phyloP scores from a whole-genome alignment of 2,888 invertebrate species.

The Orthosia incerta region DNA sequence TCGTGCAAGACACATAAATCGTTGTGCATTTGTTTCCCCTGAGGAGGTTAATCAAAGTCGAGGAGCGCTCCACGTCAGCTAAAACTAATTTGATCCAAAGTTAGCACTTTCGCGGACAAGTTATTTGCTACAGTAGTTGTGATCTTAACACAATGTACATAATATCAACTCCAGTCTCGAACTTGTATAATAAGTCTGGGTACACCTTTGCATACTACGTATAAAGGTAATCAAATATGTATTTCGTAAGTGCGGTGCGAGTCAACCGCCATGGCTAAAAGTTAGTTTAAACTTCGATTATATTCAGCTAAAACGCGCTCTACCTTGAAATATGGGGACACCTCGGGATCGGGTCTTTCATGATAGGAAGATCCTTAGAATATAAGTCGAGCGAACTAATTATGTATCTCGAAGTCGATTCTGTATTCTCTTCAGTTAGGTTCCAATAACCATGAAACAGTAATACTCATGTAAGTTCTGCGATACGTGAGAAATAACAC shows the following conservation, averaged over 20 bases:
- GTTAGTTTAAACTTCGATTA: constrained; percentile 83
- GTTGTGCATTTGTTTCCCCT: constrained; percentile 77
- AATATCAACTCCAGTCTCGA: constrained; percentile 71
- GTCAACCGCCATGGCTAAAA: constrained; percentile 79
- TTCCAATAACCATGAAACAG: constrained; percentile 23
- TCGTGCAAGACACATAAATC: constrained; percentile 55
- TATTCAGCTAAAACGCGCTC: constrained; percentile 78
- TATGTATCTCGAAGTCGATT: constrained; percentile 60
- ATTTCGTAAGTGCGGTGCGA: constrained; percentile 73
- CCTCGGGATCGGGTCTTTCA: constrained; percentile 70
- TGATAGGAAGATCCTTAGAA: constrained; percentile 70
- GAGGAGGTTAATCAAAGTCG: constrained; percentile 84
- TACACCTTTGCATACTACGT: constrained; percentile 63
- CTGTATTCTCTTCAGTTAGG: constrained; percentile 45
- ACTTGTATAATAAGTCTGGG: constrained; percentile 72
- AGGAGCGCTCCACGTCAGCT: constrained; percentile 80
- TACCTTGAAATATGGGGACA: constrained; percentile 86
- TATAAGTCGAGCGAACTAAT: constrained; percentile 65
- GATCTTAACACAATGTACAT: constrained; percentile 83
- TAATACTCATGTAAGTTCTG: constrained; percentile 14
- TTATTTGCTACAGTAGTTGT: constrained; percentile 85
- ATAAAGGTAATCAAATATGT: constrained; percentile 63
- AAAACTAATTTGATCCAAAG: constrained; percentile 87
- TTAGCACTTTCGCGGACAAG: constrained; percentile 79
- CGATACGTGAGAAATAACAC: constrained; percentile 2